Percentiles rank a stretch among this genome's conserved stretches.
Evolutionary conservation across 2,797 vertebrate species (phyloP).

Genomic region (Centropyge bicolor): DNA sequence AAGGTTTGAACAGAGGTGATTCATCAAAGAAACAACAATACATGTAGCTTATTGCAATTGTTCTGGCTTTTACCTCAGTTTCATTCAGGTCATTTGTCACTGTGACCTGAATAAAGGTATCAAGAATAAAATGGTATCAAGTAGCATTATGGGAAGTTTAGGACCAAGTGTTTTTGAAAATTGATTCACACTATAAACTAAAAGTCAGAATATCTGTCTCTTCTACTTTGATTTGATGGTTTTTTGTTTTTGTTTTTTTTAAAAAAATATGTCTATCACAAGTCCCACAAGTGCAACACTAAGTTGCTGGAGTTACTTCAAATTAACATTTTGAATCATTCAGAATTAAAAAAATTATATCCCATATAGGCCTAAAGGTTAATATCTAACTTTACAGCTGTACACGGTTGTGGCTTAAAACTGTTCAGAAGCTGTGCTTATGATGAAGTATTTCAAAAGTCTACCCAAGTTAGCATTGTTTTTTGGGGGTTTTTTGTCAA

Average conservation of each 20-base stretch:
- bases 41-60: neutral
- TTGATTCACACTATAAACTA: neutral
- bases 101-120: neutral
- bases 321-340: conserved; percentile 6
- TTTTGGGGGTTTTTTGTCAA: neutral
- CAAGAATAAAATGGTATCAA: neutral
- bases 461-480: neutral
- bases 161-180: neutral
- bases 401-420: neutral
- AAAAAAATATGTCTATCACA: neutral
- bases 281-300: neutral
- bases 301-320: neutral
- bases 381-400: neutral
- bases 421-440: neutral
- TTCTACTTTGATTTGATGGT: too few species aligned
- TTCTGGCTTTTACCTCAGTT: neutral
- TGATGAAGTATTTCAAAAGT: too few species aligned
- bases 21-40: conserved; percentile 17
- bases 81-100: too few species aligned
- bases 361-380: too few species aligned
- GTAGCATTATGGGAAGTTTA: neutral
- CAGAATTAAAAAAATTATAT: neutral
- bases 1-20: conserved; percentile 4
- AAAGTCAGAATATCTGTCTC: neutral
- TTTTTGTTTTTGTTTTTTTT: neutral